Evolutionary conservation across 64 coral and sea anemone genomes (phyloP), one percentile per base, ranked within the genome.

Genomic region (Actinia equina): DNA sequence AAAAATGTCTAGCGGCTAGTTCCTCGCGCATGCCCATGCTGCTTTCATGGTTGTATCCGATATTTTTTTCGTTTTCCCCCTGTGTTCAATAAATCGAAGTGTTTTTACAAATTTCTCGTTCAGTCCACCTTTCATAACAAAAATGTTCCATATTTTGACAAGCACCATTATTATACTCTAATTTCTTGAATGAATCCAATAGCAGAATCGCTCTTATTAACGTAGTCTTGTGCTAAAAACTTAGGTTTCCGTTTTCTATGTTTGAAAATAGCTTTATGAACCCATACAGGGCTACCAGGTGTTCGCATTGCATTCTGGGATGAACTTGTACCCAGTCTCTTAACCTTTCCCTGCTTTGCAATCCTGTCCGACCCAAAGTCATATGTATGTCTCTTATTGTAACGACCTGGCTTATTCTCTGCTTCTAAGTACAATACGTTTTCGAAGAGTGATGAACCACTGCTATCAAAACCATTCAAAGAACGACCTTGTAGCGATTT

Each of bases 301-400:
- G 19, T 41, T n/a, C 51, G 22, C 56, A 85, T 18, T 22, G 18
- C 14, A 85, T 49, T 17, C 20, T 81, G 78, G 13, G 78, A 81
- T 6, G 78, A 51, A 81, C 78, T 81, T 44, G 43, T 17, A 0
- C 78, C 78, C 43, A 81, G 49, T 49, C 78, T 81, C 43, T 81
- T 81, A 11, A 81, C 78, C 49, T 49, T 81, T 8, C 78, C 43
- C 17, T 44, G 78, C 17, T 44, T 44, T 5, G 78, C 78, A 19
- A 6, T 81, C 27, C 78, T 81, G 78, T 81, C 43, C 17, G 78
- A 41, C 2, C 83, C 83, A 43, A 85, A 85, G 53, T 57, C 83
- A 26, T 52, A 85, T 2, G 83, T 85, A 60, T 85, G 83, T 26
- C 83, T 54, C 55, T 85, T 85, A 17, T 85, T 63, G 18, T n/a